Evolutionary conservation across 2,113 vertebrate genomes (phyloP).

Genomic region (Hemicordylus capensis): DNA sequence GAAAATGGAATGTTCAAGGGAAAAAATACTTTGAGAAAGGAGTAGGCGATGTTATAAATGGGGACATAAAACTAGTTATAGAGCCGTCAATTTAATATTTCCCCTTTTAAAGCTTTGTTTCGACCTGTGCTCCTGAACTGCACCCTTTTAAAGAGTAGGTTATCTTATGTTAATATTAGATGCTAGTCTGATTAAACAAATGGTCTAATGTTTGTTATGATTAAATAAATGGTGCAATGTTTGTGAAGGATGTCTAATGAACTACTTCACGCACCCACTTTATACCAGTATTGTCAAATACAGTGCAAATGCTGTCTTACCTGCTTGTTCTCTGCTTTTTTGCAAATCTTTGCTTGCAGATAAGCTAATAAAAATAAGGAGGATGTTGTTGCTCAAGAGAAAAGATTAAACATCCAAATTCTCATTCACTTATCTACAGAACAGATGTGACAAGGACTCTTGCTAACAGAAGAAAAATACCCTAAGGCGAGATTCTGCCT

Average conservation of each 20-base stretch:
- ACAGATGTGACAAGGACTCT: not conserved
- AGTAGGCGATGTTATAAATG: not conserved
- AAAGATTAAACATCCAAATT: not conserved
- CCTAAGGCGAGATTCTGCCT: not conserved
- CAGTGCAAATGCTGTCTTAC: conserved; percentile 48
- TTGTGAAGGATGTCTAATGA: not conserved
- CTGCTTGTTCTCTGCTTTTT: conserved; percentile 3
- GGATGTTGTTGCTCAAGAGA: not conserved
- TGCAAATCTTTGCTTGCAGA: conserved; percentile 28
- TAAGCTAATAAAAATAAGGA: conserved; percentile 46
- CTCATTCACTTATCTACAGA: conserved; percentile 13
- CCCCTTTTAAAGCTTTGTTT: not conserved
- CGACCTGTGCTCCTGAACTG: not conserved
- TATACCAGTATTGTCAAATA: not conserved
- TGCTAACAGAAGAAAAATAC: not conserved
- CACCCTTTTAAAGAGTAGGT: not conserved
- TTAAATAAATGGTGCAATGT: not conserved
- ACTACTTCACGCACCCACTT: not conserved
- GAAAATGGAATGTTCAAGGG: not conserved
- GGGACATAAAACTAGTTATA: not conserved
- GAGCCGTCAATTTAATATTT: not conserved
- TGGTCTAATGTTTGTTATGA: not conserved
- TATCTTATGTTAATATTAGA: too few species aligned
- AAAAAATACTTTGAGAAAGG: not conserved
- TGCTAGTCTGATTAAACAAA: conserved; percentile 3